Base-by-base conservation (phyloP, 2,113 vertebrate genomes). In the Blennius ocellaris region DNA sequence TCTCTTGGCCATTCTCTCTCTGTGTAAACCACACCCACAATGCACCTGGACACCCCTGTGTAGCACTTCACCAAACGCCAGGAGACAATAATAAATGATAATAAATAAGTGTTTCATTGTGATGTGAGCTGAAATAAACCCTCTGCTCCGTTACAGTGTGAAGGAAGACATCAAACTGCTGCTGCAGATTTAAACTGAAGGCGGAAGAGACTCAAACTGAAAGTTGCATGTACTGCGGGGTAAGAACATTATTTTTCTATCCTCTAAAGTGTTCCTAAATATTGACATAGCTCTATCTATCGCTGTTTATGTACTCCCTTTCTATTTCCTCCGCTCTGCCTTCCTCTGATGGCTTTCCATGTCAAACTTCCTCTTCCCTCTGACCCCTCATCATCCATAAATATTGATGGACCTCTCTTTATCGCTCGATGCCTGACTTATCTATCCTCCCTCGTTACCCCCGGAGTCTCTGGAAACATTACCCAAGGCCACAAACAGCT, bases 271-370 rank as follows among this genome's bases (percentile, higher is more conserved):
- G 3, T 6, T 81, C 44, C 9, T 62, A 72, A 76, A 78, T 43
- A 73, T 56, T 76, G n/a, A 69, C 30, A 39, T 52, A 15, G 59
- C 12, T 38, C 5, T 1, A 73, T 67, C 50, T 74, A 53, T 65
- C 55, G 14, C 8, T 62, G 52, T 83, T 73, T 76, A 59, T 57
- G 8, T 54, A 47, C 73, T 76, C 71, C 71, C 49, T 21, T 30
- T 55, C 41, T 2, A 16, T 12, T 81, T 80, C 76, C 70, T 73
- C 45, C 3, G 12, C 21, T 47, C 45, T 47, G 5, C 45, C 44
- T 1, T 10, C 21, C 73, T 67, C 74, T 62, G 54, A 45, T 36
- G 37, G 21, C n/a, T 73, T 59, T 52, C 51, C 52, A 44, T 36
- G 40, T 51, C 68, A 2, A 21, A 44, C 48, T 63, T 79, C 51